Evolutionary conservation across 2,888 invertebrate genomes (phyloP).

Genomic region (Campoletis raptor): DNA sequence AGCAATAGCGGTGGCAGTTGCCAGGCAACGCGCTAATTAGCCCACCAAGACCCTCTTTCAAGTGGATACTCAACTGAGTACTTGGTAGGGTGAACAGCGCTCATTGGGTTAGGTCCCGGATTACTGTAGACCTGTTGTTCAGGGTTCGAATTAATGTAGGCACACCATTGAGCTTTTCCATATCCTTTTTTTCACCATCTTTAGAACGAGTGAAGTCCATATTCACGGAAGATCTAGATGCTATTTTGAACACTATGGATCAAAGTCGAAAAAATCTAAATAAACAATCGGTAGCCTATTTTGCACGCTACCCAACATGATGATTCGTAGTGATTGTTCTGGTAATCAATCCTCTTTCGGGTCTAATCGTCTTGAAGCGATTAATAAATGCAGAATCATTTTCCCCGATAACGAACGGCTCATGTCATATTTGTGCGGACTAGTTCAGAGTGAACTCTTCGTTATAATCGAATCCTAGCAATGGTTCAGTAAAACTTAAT

Average conservation of each 20-base stretch:
- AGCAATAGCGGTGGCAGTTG: conserved; percentile 74
- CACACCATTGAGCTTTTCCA: conserved; percentile 6
- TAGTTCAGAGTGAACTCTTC: background rate
- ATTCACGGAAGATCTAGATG: background rate
- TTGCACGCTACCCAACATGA: background rate
- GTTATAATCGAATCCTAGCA: background rate
- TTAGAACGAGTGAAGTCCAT: background rate
- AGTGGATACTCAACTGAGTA: conserved; percentile 84
- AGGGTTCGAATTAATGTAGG: conserved; percentile 1
- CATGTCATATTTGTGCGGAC: background rate
- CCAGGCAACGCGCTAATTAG: conserved; percentile 85
- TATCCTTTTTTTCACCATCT: background rate
- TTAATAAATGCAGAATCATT: background rate
- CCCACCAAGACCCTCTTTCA: conserved; percentile 84
- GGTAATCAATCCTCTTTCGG: background rate
- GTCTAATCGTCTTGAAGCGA: background rate
- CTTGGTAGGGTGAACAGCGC: conserved; percentile 75
- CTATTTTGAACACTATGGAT: background rate
- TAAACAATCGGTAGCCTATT: background rate
- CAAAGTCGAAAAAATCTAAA: background rate
- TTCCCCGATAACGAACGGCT: background rate
- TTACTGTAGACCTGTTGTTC: conserved; percentile 12
- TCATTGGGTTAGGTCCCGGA: conserved; percentile 27
- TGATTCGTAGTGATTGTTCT: background rate
- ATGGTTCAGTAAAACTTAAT: too few species aligned